Evolutionary conservation across 2,888 invertebrate genomes (phyloP).

Genomic region (Spodoptera exigua): DNA sequence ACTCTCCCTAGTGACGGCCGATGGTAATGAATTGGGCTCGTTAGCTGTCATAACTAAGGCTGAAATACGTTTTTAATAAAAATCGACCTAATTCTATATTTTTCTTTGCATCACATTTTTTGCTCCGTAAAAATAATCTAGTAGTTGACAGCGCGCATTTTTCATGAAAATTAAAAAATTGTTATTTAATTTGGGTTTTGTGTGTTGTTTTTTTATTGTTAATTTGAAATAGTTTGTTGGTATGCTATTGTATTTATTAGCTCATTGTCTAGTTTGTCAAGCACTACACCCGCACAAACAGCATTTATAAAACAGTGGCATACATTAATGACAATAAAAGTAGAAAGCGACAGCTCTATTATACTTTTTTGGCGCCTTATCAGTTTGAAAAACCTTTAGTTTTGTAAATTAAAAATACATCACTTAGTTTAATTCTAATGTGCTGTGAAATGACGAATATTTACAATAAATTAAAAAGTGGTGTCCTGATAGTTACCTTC

Average conservation of each 20-base stretch:
- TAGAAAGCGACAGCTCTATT: slow-evolving; percentile 33
- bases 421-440: slow-evolving; percentile 4
- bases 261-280: slow-evolving; percentile 10
- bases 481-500: too few species aligned
- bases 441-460: too few species aligned
- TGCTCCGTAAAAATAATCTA: slow-evolving; percentile 2
- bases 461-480: too few species aligned
- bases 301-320: slow-evolving; percentile 34
- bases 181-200: slow-evolving; percentile 9
- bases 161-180: slow-evolving; percentile 3
- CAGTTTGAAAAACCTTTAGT: slow-evolving; percentile 8
- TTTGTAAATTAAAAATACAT: slow-evolving; percentile 16
- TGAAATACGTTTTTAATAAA: slow-evolving; percentile 55
- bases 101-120: slow-evolving; percentile 11
- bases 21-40: slow-evolving; percentile 72
- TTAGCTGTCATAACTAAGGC: slow-evolving; percentile 62
- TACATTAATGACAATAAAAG: slow-evolving; percentile 41
- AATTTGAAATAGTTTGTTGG: slow-evolving; percentile 6
- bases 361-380: slow-evolving; percentile 23
- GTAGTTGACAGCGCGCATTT: background rate
- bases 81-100: slow-evolving; percentile 59
- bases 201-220: background rate
- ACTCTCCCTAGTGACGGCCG: slow-evolving; percentile 63
- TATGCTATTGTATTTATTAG: slow-evolving; percentile 3
- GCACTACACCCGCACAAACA: slow-evolving; percentile 17